phyloP scores from a whole-genome alignment of 2,888 invertebrate genomes.

The Blastobasis lacticolella region DNA sequence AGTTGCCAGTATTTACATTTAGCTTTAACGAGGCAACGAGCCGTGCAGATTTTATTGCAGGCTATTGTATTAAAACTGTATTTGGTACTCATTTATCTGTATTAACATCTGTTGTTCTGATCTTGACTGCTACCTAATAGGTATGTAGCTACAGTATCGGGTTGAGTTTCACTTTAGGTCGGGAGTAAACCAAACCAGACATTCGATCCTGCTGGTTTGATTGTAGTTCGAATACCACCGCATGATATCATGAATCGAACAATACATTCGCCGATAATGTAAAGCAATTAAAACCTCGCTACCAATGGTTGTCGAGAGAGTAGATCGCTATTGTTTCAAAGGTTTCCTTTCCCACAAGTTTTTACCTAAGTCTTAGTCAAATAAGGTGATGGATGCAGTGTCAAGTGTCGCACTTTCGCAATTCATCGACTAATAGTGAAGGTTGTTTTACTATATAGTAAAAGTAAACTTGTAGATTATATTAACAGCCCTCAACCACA shows the following conservation, averaged over 20 bases:
- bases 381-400: constrained; percentile 32
- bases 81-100: not conserved
- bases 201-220: too few relatives aligned
- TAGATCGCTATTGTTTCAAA: constrained; percentile 41
- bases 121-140: too few relatives aligned
- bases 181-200: too few relatives aligned
- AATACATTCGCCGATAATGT: constrained; percentile 13
- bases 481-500: too few relatives aligned
- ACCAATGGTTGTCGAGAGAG: constrained; percentile 39
- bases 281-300: constrained; percentile 30
- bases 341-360: constrained; percentile 46
- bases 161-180: too few relatives aligned
- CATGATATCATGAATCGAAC: constrained; percentile 1
- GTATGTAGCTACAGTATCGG: too few relatives aligned
- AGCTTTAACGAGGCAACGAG: too few relatives aligned
- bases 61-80: not conserved
- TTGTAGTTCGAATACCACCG: not conserved
- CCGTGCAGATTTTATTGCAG: too few relatives aligned
- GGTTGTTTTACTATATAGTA: too few relatives aligned
- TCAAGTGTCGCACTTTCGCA: constrained; percentile 30
- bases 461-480: too few relatives aligned
- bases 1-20: too few relatives aligned
- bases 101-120: not conserved
- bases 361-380: constrained; percentile 27
- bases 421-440: constrained; percentile 8